A percentile compares a stretch with the other conserved stretches of the same genome.
Evolutionary conservation across 2,888 invertebrate genomes (phyloP).

Genomic region (Scotopteryx bipunctaria): DNA sequence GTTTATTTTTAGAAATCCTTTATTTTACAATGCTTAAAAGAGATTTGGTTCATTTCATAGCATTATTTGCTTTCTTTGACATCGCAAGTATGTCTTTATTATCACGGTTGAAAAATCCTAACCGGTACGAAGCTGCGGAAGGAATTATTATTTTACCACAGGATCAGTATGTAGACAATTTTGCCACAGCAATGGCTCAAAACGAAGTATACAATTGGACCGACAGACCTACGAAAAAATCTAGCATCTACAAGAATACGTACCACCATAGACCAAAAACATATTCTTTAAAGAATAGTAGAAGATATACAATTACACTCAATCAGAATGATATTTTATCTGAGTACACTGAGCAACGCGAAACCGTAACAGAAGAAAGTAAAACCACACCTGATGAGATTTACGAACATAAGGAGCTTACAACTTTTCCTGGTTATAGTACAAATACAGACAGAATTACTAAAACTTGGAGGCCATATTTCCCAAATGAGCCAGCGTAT

Average conservation of each 20-base stretch:
- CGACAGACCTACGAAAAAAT: background rate
- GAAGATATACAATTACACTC: background rate
- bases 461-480: constrained; percentile 24
- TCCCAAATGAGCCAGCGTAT: constrained; percentile 3
- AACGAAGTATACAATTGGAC: background rate
- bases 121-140: constrained; percentile 33
- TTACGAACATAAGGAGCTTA: background rate
- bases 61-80: background rate
- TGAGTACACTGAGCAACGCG: background rate
- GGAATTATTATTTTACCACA: constrained; percentile 41
- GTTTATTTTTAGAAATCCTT: background rate
- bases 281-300: background rate
- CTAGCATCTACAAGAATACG: background rate
- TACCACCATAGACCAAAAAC: background rate
- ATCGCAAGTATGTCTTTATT: constrained; percentile 31
- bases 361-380: background rate
- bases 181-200: background rate
- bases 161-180: constrained; percentile 40
- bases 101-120: constrained; percentile 44
- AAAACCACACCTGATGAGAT: background rate
- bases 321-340: background rate
- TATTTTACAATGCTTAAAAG: constrained; percentile 5
- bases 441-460: background rate
- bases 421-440: too few relatives aligned
- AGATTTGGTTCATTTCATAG: constrained; percentile 2